A percentile compares a stretch with the other conserved stretches of the same genome.
These are phyloP conservation scores for Geopemphigus sp. DNA, from an alignment of 1,140 invertebrate species.

Conservation along the genomic window DNA sequence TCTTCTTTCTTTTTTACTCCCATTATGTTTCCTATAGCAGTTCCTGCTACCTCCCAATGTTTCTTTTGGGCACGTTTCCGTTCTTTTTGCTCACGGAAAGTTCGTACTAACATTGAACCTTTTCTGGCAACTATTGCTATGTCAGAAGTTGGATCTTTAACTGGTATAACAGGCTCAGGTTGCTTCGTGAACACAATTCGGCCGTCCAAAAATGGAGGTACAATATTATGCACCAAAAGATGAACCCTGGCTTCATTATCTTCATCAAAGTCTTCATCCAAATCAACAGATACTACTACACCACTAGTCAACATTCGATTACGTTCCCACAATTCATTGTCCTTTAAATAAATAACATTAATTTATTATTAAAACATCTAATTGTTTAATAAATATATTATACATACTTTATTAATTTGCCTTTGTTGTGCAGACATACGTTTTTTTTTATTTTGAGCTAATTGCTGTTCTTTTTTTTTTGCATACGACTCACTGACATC, in stretches of 20 bases:
- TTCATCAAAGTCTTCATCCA: slow-evolving; percentile 92
- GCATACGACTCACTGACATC: slow-evolving; percentile 88
- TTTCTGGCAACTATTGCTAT: slow-evolving; percentile 97
- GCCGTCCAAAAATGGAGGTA: slow-evolving; percentile 98
- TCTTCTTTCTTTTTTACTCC: slow-evolving; percentile 81
- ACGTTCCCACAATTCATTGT: slow-evolving; percentile 98
- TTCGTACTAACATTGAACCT: slow-evolving; percentile 85
- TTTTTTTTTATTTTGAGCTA: slow-evolving; percentile 86
- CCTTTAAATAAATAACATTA: slow-evolving; percentile 58
- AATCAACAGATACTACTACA: slow-evolving; percentile 84
- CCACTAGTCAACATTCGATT: slow-evolving; percentile 97
- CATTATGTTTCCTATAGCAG: slow-evolving; percentile 95
- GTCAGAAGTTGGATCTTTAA: slow-evolving; percentile 93
- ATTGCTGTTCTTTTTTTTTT: slow-evolving; percentile 84
- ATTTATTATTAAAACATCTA: background rate
- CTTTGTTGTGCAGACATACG: slow-evolving; percentile 89
- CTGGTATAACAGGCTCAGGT: slow-evolving; percentile 92
- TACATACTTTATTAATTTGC: slow-evolving; percentile 79
- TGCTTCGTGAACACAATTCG: slow-evolving; percentile 99
- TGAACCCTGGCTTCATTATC: slow-evolving; percentile 91
- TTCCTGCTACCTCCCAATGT: slow-evolving; percentile 98
- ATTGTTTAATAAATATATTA: background rate
- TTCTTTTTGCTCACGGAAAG: slow-evolving; percentile 94
- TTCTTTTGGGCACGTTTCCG: slow-evolving; percentile 94
- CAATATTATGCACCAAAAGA: slow-evolving; percentile 95